phyloP scores from a whole-genome alignment of 2,888 invertebrate genomes.

The Papilio elwesi region DNA sequence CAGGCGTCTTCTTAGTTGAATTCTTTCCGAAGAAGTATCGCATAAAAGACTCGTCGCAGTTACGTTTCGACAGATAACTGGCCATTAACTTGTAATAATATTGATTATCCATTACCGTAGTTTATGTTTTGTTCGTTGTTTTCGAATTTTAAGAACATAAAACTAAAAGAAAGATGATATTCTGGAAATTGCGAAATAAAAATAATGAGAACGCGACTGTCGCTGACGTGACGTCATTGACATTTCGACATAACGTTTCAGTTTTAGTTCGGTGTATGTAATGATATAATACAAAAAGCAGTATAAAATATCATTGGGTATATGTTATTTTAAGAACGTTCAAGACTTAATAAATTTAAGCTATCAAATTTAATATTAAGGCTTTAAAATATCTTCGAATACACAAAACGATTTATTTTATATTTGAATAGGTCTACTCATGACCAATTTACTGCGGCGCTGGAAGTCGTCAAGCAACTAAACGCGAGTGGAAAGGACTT shows the following conservation, averaged over 20 bases:
- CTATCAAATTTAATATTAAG: no score
- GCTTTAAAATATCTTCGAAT: no score
- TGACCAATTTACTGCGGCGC: no score
- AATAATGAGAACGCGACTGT: constrained; percentile 76
- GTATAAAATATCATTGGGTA: no score
- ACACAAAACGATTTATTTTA: no score
- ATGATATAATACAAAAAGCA: neutral
- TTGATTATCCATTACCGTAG: constrained; percentile 71
- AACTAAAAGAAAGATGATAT: constrained; percentile 54
- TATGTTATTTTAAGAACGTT: no score
- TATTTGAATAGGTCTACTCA: no score
- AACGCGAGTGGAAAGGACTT: no score
- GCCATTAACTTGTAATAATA: constrained; percentile 81
- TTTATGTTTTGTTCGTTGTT: constrained; percentile 24
- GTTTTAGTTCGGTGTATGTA: neutral
- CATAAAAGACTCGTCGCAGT: constrained; percentile 81
- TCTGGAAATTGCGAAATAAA: constrained; percentile 78
- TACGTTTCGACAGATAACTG: constrained; percentile 77
- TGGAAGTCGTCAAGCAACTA: no score
- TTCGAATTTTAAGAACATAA: constrained; percentile 41
- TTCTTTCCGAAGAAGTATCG: constrained; percentile 80
- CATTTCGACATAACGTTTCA: constrained; percentile 47
- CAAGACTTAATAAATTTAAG: no score
- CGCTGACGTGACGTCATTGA: constrained; percentile 72
- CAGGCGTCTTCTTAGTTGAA: constrained; percentile 74